Conservation (phyloP, 2,888 invertebrate genomes). For the Iselma pallidipennis region DNA sequence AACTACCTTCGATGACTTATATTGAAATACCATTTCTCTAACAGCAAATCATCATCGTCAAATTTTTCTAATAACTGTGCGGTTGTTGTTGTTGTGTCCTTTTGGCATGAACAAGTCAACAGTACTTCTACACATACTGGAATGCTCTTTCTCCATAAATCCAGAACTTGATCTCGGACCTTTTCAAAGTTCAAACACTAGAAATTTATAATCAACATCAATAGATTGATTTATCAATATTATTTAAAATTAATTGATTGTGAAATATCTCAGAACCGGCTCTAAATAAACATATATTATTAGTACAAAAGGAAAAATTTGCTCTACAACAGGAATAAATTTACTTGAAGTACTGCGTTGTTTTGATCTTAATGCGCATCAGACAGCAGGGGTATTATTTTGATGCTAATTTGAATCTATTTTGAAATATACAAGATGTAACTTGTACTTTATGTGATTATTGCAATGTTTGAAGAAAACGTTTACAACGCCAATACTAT, state of each 20-base stretch:
- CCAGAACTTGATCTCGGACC: constrained; percentile 61
- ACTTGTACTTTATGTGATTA: no score
- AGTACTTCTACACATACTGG: constrained; percentile 82
- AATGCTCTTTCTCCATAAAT: constrained; percentile 71
- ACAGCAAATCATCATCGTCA: constrained; percentile 59
- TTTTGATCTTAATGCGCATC: no score
- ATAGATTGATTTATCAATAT: constrained; percentile 1
- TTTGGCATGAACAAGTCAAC: constrained; percentile 70
- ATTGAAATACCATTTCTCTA: constrained; percentile 84
- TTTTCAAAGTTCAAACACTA: constrained; percentile 63
- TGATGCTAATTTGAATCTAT: no score
- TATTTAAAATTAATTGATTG: not conserved
- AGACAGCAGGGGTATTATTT: no score
- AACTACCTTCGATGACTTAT: constrained; percentile 63
- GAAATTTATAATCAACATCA: constrained; percentile 29
- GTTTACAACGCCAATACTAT: no score
- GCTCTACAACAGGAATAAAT: no score
- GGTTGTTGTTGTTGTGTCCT: constrained; percentile 42
- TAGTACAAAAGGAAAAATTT: no score
- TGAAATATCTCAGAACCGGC: not conserved
- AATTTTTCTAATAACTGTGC: constrained; percentile 53
- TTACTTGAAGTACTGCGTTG: no score
- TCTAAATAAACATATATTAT: no score
- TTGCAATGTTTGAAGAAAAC: no score
- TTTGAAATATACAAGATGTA: no score